Conservation (phyloP, 2,888 invertebrate species). For the Brassicogethes aeneus region DNA sequence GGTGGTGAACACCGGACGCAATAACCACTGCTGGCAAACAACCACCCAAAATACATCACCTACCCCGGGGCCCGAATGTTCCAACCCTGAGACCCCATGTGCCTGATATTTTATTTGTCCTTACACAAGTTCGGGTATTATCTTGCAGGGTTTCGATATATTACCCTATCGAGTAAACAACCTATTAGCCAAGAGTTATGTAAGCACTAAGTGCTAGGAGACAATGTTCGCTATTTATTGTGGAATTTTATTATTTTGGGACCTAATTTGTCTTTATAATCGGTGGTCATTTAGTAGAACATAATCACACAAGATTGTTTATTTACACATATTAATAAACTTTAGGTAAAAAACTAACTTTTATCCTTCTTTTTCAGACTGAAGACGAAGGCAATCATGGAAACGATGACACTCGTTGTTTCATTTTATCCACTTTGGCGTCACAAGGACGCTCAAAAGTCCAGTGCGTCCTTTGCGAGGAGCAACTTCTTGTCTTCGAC, state of each 20-base stretch:
- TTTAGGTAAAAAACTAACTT: no score
- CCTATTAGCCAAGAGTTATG: no score
- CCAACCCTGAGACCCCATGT: background rate
- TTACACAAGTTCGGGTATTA: background rate
- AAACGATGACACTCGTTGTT: constrained; percentile 94
- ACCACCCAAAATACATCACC: constrained; percentile 4
- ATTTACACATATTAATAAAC: no score
- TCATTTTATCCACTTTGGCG: constrained; percentile 90
- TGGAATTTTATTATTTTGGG: no score
- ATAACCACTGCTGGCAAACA: constrained; percentile 25
- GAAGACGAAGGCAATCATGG: constrained; percentile 98
- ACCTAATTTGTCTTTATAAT: no score
- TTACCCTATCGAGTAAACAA: background rate
- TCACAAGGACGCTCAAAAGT: constrained; percentile 82
- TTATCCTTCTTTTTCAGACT: constrained; percentile 81
- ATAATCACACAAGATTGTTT: no score
- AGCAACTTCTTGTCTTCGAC: constrained; percentile 88
- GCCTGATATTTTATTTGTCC: background rate
- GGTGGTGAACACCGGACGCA: constrained; percentile 27
- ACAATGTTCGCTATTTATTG: no score
- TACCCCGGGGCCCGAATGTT: background rate
- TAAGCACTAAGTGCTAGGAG: no score
- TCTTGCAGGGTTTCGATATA: background rate
- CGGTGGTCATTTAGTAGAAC: no score
- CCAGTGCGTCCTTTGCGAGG: constrained; percentile 81